Percentiles rank a stretch among this genome's conserved stretches.
Evolutionary conservation across 2,797 vertebrate genomes (phyloP).

Genomic region (Hemitrygon akajei): DNA sequence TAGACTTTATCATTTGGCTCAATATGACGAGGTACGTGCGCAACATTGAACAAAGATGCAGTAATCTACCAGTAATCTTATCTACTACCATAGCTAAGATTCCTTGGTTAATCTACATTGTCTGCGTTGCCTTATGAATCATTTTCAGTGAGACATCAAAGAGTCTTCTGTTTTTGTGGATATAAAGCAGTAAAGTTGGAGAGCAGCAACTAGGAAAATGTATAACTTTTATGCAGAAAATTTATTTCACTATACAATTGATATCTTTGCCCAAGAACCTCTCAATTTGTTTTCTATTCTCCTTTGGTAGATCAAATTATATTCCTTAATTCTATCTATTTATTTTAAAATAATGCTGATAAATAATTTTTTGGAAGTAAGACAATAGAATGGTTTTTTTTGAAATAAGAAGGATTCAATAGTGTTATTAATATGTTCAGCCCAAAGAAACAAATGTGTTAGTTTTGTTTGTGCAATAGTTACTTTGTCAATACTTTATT

Average conservation of each 20-base stretch:
- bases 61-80: not conserved
- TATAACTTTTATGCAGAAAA: not conserved
- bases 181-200: not conserved
- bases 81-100: not conserved
- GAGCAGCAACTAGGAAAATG: not conserved
- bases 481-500: not conserved
- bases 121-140: not conserved
- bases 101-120: not conserved
- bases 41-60: not conserved
- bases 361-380: not conserved
- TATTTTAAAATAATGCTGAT: conserved; percentile 2
- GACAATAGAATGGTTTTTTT: not conserved
- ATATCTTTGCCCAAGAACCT: not conserved
- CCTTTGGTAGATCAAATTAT: not conserved
- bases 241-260: not conserved
- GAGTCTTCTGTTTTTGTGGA: not conserved
- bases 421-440: not conserved
- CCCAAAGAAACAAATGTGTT: not conserved
- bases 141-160: not conserved
- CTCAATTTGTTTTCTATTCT: not conserved
- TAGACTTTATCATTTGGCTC: not conserved
- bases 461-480: not conserved
- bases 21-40: not conserved
- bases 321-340: not conserved
- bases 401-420: not conserved